Evolutionary conservation across 2,888 invertebrate genomes (phyloP).

Genomic region (Platycnemis pennipes): DNA sequence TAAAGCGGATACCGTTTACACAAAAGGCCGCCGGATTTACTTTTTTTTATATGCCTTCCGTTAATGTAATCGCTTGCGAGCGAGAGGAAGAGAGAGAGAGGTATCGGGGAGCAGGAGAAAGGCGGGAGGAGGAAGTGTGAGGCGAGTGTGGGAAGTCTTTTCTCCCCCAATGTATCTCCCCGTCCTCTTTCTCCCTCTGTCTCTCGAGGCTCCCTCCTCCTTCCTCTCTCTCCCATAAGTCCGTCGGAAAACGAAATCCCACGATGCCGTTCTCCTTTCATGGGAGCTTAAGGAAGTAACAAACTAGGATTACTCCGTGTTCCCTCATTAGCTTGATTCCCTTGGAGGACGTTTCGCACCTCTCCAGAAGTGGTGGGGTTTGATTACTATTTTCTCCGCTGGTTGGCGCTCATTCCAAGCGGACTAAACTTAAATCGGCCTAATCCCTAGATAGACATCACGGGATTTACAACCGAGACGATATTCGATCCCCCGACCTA

Average conservation of each 20-base stretch:
- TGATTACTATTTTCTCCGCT: too few relatives aligned
- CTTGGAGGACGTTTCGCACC: not conserved
- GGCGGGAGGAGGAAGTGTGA: not conserved
- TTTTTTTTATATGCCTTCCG: not conserved
- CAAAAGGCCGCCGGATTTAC: not conserved
- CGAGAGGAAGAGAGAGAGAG: not conserved
- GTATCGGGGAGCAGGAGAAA: too few relatives aligned
- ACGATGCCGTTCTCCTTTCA: not conserved
- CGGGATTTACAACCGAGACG: too few relatives aligned
- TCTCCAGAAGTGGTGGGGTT: not conserved
- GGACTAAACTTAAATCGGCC: too few relatives aligned
- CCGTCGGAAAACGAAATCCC: not conserved
- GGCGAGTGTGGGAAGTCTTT: not conserved
- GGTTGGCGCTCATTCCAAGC: too few relatives aligned
- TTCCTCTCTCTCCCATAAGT: not conserved
- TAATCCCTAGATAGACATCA: too few relatives aligned
- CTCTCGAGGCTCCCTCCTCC: not conserved
- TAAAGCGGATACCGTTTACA: not conserved
- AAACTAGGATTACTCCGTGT: not conserved
- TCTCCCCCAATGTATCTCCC: not conserved
- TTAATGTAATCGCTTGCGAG: constrained; percentile 23
- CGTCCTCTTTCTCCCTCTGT: not conserved
- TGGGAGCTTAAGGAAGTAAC: not conserved
- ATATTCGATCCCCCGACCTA: too few relatives aligned
- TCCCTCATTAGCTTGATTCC: not conserved